A percentile compares a stretch with the other conserved stretches of the same genome.
phyloP scores from a whole-genome alignment of 92 coral and sea anemone genomes.

The Paramuricea clavata region DNA sequence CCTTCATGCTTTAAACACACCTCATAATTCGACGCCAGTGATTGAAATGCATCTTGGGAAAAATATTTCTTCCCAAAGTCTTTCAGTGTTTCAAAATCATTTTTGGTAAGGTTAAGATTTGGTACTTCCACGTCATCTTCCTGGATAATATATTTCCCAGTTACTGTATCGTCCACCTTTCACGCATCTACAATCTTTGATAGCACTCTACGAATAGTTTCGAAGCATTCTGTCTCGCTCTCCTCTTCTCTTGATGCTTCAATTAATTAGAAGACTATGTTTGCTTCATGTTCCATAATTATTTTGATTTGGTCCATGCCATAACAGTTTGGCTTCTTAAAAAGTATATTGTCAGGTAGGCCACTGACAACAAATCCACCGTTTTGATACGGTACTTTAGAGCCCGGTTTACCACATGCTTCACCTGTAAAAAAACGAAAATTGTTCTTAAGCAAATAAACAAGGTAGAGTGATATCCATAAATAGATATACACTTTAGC shows the following conservation, averaged over 20 bases:
- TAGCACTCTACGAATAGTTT: neutral
- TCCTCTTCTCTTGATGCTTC: neutral
- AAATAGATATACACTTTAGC: neutral
- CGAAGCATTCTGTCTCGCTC: neutral
- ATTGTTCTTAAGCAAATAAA: neutral
- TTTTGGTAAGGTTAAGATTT: neutral
- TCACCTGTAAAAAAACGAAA: neutral
- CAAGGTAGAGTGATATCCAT: neutral
- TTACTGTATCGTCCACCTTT: neutral
- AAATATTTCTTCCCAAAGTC: neutral
- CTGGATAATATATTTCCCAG: neutral
- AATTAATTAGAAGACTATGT: neutral
- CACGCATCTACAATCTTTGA: neutral
- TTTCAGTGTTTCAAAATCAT: neutral
- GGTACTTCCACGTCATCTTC: neutral
- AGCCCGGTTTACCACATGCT: slow-evolving; percentile 24
- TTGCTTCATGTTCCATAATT: neutral
- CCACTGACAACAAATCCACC: slow-evolving; percentile 3
- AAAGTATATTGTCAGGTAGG: neutral
- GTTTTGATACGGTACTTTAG: neutral
- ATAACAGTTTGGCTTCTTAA: slow-evolving; percentile 23
- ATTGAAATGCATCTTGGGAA: neutral
- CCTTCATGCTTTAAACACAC: slow-evolving; percentile 21
- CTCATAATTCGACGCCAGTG: slow-evolving; percentile 3
- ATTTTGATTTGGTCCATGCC: slow-evolving; percentile 22